phyloP scores from a whole-genome alignment of 2,797 vertebrate species.

The Lerista edwardsae region DNA sequence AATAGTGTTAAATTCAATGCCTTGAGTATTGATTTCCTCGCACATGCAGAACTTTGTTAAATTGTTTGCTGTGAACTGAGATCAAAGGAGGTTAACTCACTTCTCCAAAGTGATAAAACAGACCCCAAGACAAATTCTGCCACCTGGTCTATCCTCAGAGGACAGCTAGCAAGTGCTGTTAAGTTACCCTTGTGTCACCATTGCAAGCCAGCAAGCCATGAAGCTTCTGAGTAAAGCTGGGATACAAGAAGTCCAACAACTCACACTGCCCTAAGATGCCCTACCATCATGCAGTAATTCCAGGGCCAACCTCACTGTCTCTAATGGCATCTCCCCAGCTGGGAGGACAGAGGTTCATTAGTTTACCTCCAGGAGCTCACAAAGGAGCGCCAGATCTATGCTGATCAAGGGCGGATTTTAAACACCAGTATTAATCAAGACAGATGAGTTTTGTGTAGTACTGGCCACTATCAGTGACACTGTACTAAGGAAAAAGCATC shows the following conservation, averaged over 20 bases:
- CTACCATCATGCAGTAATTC: slow-evolving; percentile 25
- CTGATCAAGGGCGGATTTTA: neutral
- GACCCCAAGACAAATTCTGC: slow-evolving; percentile 64
- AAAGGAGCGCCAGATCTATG: neutral
- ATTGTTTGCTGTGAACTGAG: slow-evolving; percentile 72
- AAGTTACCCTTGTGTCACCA: neutral
- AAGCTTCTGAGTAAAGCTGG: slow-evolving; percentile 43
- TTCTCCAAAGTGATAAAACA: slow-evolving; percentile 70
- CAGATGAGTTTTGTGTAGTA: neutral
- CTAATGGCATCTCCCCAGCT: neutral
- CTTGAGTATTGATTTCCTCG: slow-evolving; percentile 75
- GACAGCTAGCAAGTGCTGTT: slow-evolving; percentile 56
- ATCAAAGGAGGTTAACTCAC: slow-evolving; percentile 79
- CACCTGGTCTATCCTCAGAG: slow-evolving; percentile 52
- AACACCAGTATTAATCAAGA: neutral
- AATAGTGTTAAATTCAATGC: slow-evolving; percentile 74
- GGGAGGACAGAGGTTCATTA: neutral
- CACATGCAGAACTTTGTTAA: slow-evolving; percentile 75
- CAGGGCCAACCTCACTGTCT: accelerated
- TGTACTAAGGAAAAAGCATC: neutral
- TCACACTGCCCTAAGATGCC: neutral
- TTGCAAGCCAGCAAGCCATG: slow-evolving; percentile 50
- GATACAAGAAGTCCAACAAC: slow-evolving; percentile 36
- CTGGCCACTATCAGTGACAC: neutral
- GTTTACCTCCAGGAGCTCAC: neutral